These are phyloP conservation scores for Autographa gamma DNA, from an alignment of 2,888 invertebrate genomes.

Conservation along the genomic window DNA sequence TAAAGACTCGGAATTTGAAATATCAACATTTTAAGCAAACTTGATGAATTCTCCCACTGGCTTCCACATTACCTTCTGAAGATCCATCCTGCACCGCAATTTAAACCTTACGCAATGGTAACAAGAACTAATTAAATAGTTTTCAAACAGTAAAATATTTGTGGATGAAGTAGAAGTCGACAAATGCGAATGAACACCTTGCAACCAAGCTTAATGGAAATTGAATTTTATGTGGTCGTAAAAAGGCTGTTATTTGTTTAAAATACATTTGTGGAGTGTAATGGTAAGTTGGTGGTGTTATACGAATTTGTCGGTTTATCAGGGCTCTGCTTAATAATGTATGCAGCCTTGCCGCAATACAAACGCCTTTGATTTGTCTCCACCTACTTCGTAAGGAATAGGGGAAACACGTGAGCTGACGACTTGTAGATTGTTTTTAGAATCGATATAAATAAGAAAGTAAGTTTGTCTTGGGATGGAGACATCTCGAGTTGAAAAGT, in stretches of 20 bases:
- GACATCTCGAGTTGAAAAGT: neutral
- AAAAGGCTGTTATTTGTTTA: slow-evolving; percentile 15
- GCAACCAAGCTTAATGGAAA: neutral
- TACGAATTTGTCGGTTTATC: slow-evolving; percentile 70
- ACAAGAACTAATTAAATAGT: slow-evolving; percentile 36
- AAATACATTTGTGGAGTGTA: neutral
- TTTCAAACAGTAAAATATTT: slow-evolving; percentile 38
- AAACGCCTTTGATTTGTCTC: slow-evolving; percentile 78
- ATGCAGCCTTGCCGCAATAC: slow-evolving; percentile 73
- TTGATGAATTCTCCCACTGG: slow-evolving; percentile 61
- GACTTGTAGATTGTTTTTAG: neutral
- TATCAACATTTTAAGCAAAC: slow-evolving; percentile 72
- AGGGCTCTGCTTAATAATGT: slow-evolving; percentile 74
- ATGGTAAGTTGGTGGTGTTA: slow-evolving; percentile 42
- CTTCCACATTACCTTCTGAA: slow-evolving; percentile 5
- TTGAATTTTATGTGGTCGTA: slow-evolving; percentile 16
- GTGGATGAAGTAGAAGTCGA: slow-evolving; percentile 42
- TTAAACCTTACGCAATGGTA: slow-evolving; percentile 36
- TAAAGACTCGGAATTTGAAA: slow-evolving; percentile 70
- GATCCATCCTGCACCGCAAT: slow-evolving; percentile 24
- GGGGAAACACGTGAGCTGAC: slow-evolving; percentile 29
- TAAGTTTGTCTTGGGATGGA: neutral
- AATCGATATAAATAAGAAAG: neutral
- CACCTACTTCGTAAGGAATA: slow-evolving; percentile 56
- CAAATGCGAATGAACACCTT: slow-evolving; percentile 29